These are phyloP conservation scores for Geophilus truncorum DNA, from an alignment of 2,888 invertebrate species.

Conservation along the genomic window DNA sequence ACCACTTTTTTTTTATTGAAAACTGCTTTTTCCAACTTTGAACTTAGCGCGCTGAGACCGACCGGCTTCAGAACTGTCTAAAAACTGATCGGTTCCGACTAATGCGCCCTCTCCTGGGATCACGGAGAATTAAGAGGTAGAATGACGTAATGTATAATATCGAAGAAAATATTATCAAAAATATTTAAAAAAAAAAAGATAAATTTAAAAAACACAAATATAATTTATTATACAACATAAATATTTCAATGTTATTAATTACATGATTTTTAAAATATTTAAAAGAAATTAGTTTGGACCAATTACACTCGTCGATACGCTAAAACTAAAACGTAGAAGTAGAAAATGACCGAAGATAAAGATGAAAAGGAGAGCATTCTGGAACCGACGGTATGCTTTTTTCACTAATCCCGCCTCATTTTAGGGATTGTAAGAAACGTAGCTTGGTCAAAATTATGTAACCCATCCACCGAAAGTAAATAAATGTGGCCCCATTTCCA, in stretches of 20 bases:
- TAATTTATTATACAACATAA: neutral
- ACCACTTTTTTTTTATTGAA: no score
- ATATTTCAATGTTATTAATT: neutral
- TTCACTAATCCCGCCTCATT: neutral
- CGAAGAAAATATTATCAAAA: no score
- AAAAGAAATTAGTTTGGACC: neutral
- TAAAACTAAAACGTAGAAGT: neutral
- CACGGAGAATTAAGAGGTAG: no score
- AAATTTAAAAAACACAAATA: neutral
- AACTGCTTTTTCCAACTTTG: no score
- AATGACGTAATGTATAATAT: no score
- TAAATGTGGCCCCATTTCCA: neutral
- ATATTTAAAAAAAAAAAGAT: no score
- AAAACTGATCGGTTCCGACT: no score
- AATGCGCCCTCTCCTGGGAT: no score
- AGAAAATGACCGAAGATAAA: slow-evolving; percentile 37
- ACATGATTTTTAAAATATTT: neutral
- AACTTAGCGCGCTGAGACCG: no score
- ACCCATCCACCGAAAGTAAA: neutral
- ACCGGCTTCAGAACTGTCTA: no score
- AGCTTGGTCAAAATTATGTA: neutral
- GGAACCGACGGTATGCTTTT: slow-evolving; percentile 35
- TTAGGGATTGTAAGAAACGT: neutral
- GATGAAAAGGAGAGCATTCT: slow-evolving; percentile 37
- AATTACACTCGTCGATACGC: neutral